Percentiles rank a stretch among this genome's conserved stretches.
Evolutionary conservation across 2,113 vertebrate species (phyloP).

Genomic region (Prunella himalayana): DNA sequence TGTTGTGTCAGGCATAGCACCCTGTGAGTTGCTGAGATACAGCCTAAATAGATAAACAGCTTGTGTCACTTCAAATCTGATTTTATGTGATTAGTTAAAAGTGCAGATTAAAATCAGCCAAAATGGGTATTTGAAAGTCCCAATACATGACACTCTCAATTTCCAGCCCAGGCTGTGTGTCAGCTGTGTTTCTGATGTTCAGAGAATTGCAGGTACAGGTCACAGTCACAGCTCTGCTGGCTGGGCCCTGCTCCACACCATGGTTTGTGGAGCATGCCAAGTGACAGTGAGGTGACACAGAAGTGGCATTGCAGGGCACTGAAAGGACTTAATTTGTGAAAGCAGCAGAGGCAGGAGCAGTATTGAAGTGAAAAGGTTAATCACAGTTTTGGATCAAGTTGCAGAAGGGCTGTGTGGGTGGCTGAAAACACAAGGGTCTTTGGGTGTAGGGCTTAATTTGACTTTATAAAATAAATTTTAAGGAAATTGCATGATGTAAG

Average conservation of each 20-base stretch:
- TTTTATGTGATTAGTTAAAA: not conserved
- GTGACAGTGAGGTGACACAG: not conserved
- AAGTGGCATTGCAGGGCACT: not conserved
- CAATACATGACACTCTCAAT: not conserved
- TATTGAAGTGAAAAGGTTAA: not conserved
- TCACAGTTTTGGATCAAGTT: not conserved
- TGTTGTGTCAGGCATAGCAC: rapidly evolving
- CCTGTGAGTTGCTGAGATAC: rapidly evolving
- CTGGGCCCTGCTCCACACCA: not conserved
- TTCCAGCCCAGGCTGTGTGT: not conserved
- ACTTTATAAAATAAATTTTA: not conserved
- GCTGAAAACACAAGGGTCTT: not conserved
- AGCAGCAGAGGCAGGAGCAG: not conserved
- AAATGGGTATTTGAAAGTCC: not conserved
- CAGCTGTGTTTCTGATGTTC: not conserved
- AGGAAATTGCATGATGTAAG: not conserved
- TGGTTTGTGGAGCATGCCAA: not conserved
- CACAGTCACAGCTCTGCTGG: not conserved
- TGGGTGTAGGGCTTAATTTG: not conserved
- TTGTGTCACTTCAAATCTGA: not conserved
- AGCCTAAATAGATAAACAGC: not conserved
- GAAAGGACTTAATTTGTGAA: not conserved
- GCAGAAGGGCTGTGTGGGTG: rapidly evolving
- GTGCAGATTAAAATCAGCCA: not conserved
- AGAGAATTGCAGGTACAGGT: not conserved